Percentiles rank a stretch among this genome's conserved stretches.
Evolutionary conservation across 2,797 vertebrate species (phyloP).

Genomic region (Melopsittacus undulatus): DNA sequence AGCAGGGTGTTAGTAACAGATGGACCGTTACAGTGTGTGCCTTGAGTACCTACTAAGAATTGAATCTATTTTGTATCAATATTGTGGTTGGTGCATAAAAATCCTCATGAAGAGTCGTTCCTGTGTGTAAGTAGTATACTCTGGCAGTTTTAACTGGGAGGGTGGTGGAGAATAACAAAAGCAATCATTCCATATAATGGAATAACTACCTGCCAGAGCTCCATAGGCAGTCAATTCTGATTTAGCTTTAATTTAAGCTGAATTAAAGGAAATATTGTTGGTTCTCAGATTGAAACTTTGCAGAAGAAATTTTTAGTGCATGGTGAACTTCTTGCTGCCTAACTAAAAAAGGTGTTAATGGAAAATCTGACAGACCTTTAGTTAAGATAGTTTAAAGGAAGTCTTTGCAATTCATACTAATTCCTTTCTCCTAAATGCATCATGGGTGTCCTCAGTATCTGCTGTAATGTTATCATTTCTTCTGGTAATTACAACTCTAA

Average conservation of each 20-base stretch:
- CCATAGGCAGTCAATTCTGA: neutral
- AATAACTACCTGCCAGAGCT: neutral
- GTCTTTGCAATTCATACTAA: constrained; percentile 30
- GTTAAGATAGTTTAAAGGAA: constrained; percentile 16
- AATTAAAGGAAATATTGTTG: neutral
- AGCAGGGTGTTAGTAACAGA: neutral
- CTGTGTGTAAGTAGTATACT: neutral
- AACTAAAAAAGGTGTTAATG: constrained; percentile 1
- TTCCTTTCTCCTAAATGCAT: neutral
- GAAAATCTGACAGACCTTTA: constrained; percentile 42
- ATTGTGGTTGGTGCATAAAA: constrained; percentile 1
- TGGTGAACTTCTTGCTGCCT: neutral
- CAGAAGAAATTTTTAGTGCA: neutral
- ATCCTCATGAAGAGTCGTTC: neutral
- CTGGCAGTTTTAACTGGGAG: neutral
- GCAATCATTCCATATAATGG: neutral
- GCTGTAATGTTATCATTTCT: neutral
- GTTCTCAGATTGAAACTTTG: neutral
- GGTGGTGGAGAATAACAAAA: neutral
- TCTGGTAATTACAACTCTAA: neutral
- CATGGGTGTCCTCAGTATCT: neutral
- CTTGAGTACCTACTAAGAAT: neutral
- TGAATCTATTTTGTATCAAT: neutral
- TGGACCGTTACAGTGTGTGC: neutral
- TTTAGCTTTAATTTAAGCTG: neutral